Evolutionary conservation across 2,113 vertebrate species (phyloP).

Genomic region (Irena cyanogastra): DNA sequence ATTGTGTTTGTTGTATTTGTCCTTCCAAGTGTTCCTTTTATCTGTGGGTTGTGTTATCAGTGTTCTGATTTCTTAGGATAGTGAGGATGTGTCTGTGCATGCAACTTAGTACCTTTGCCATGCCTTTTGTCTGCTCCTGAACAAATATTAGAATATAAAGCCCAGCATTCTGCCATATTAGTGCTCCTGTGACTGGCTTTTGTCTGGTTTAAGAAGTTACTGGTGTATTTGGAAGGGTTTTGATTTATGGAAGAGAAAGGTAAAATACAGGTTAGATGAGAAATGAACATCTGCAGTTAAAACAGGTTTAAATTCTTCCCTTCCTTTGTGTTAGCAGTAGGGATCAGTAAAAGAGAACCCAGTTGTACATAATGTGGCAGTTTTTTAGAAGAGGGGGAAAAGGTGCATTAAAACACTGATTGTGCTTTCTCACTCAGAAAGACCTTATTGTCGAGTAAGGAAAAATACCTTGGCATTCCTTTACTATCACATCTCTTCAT

Average conservation of each 20-base stretch:
- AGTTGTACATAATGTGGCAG: not conserved
- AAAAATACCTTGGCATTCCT: conserved; percentile 1
- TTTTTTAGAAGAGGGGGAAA: not conserved
- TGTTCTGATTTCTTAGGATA: not conserved
- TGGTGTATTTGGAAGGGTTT: not conserved
- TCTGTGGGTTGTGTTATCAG: not conserved
- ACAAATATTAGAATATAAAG: not conserved
- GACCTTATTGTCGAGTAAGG: conserved; percentile 9
- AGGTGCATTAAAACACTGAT: not conserved
- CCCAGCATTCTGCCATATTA: not conserved
- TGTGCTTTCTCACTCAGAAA: not conserved
- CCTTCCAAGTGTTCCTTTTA: not conserved
- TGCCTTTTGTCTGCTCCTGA: not conserved
- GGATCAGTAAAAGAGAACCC: not conserved
- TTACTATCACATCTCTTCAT: not conserved
- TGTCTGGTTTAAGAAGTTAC: not conserved
- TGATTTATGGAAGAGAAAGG: not conserved
- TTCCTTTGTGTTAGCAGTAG: not conserved
- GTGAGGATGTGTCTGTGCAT: not conserved
- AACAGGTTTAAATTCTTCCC: not conserved
- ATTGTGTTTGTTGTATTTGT: not conserved
- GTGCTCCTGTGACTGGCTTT: not conserved
- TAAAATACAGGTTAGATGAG: not conserved
- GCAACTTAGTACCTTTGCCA: not conserved
- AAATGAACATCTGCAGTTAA: not conserved